A percentile compares a stretch with the other conserved stretches of the same genome.
Conservation (phyloP, 1,140 invertebrate species). For the Lutraria rhynchaena region DNA sequence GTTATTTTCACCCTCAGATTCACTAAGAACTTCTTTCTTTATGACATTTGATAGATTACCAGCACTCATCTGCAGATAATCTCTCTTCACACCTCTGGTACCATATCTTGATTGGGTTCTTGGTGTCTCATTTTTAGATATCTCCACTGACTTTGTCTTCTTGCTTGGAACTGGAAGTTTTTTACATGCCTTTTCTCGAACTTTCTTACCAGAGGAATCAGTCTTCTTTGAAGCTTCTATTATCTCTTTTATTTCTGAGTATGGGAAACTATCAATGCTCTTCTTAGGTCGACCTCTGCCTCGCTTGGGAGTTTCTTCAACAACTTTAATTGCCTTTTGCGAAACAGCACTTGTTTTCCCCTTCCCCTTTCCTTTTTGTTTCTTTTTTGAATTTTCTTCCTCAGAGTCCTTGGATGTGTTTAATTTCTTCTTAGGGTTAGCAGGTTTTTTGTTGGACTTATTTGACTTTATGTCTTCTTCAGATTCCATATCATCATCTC, state of each 20-base stretch:
- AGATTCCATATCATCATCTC: neutral
- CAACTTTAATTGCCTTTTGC: slow-evolving; percentile 10
- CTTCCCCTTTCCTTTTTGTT: neutral
- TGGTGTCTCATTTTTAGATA: neutral
- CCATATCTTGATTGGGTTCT: slow-evolving; percentile 38
- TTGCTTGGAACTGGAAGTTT: slow-evolving; percentile 15
- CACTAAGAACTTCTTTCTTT: slow-evolving; percentile 23
- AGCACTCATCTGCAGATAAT: slow-evolving; percentile 44
- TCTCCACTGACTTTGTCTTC: neutral
- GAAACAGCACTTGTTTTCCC: neutral
- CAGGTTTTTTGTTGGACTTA: neutral
- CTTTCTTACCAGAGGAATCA: slow-evolving; percentile 41
- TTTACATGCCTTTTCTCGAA: slow-evolving; percentile 18
- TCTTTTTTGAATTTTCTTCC: neutral
- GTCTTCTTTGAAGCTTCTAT: slow-evolving; percentile 48
- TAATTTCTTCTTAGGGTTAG: neutral
- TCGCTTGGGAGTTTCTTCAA: slow-evolving; percentile 1
- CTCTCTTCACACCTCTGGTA: slow-evolving; percentile 45
- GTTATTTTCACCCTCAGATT: neutral
- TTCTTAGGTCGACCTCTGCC: slow-evolving; percentile 23
- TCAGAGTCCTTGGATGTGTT: neutral
- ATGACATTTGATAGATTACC: slow-evolving; percentile 9
- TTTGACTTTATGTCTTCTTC: slow-evolving; percentile 9
- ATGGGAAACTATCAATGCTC: slow-evolving; percentile 42
- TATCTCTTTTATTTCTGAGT: slow-evolving; percentile 55